Conservation (phyloP, 2,113 vertebrate species). For the Chauna torquata region DNA sequence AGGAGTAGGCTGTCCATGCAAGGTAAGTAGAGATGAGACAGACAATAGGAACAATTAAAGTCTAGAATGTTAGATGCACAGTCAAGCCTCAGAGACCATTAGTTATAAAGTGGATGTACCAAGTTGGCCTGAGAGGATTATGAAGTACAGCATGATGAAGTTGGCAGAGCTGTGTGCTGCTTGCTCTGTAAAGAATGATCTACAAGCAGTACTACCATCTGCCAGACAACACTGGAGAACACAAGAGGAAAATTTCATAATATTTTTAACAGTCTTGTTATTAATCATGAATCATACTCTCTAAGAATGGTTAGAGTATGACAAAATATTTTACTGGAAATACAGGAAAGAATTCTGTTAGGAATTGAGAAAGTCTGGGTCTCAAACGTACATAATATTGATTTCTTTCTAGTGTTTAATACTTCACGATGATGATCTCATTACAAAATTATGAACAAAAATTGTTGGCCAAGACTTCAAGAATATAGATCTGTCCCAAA, state of each 20-base stretch:
- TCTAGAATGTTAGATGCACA: not conserved
- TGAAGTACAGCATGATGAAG: not conserved
- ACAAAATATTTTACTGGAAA: not conserved
- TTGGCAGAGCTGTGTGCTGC: not conserved
- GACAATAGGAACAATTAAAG: not conserved
- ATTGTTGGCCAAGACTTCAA: not conserved
- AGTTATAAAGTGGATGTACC: not conserved
- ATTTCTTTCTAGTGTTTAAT: not conserved
- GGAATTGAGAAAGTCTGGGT: not conserved
- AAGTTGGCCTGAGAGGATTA: not conserved
- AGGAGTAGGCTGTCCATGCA: not conserved
- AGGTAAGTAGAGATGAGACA: not conserved
- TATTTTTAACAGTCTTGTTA: not conserved
- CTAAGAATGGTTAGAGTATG: not conserved
- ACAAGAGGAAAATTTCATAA: not conserved
- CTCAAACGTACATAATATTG: not conserved
- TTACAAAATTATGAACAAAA: not conserved
- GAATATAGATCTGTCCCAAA: not conserved
- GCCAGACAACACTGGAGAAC: not conserved
- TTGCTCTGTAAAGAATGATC: slow-evolving; percentile 20
- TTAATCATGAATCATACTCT: not conserved
- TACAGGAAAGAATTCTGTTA: not conserved
- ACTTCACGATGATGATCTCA: not conserved
- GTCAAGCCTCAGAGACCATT: not conserved
- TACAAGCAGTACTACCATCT: not conserved